Conservation (phyloP, 2,888 invertebrate species). For the Xylota sylvarum region DNA sequence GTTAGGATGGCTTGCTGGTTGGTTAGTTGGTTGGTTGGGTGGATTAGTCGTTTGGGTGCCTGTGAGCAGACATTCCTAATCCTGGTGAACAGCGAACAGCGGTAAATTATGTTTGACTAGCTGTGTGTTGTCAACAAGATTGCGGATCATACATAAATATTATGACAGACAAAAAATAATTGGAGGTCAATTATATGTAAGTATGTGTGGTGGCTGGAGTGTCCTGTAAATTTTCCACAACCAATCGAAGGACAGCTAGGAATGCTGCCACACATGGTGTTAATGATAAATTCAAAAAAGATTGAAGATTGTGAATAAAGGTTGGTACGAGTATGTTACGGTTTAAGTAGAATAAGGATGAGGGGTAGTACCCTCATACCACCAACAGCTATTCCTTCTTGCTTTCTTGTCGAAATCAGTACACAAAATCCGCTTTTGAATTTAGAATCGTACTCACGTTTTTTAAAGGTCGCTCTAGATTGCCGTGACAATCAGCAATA, state of each 20-base stretch:
- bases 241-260: constrained; percentile 25
- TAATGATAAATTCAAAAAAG: constrained; percentile 62
- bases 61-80: constrained; percentile 55
- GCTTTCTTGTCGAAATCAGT: too few relatives aligned
- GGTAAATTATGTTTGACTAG: constrained; percentile 77
- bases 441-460: too few relatives aligned
- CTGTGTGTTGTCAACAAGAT: constrained; percentile 77
- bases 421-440: too few relatives aligned
- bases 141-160: constrained; percentile 76
- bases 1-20: constrained; percentile 34
- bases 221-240: constrained; percentile 54
- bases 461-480: too few relatives aligned
- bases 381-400: too few relatives aligned
- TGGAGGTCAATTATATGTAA: constrained; percentile 73
- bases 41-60: constrained; percentile 4
- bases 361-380: too few relatives aligned
- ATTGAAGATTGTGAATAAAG: constrained; percentile 50
- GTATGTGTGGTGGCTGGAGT: constrained; percentile 11
- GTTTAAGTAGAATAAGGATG: too few relatives aligned
- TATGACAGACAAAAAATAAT: constrained; percentile 76
- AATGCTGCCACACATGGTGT: constrained; percentile 47
- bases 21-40: constrained; percentile 23
- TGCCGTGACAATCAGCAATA: too few relatives aligned
- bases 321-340: too few relatives aligned
- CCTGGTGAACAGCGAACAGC: constrained; percentile 65